Evolutionary conservation across 2,797 vertebrate species (phyloP).

Genomic region (Lepus oiostolus): DNA sequence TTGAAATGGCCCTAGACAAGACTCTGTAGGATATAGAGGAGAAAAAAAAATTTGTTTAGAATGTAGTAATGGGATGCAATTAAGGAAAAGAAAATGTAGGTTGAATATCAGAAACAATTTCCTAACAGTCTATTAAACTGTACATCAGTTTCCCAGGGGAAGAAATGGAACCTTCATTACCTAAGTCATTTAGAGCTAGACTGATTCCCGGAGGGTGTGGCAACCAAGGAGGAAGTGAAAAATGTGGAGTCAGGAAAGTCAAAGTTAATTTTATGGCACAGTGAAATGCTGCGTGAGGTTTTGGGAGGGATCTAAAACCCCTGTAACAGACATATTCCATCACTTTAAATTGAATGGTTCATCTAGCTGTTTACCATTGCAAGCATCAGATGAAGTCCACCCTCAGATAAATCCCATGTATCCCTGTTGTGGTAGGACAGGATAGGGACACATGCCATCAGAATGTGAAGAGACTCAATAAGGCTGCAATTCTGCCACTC

Average conservation of each 20-base stretch:
- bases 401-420: neutral
- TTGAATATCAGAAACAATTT: slow-evolving; percentile 88
- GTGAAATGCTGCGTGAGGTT: slow-evolving; percentile 1
- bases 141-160: slow-evolving; percentile 86
- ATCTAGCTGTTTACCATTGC: neutral
- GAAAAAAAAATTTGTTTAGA: slow-evolving; percentile 84
- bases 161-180: slow-evolving; percentile 85
- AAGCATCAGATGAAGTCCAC: neutral
- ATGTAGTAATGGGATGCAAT: slow-evolving; percentile 87
- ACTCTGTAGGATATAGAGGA: slow-evolving; percentile 85
- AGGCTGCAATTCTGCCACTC: neutral
- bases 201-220: slow-evolving; percentile 78
- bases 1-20: slow-evolving; percentile 80
- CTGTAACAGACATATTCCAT: neutral
- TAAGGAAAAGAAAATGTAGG: slow-evolving; percentile 87
- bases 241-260: slow-evolving; percentile 40
- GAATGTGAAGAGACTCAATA: neutral
- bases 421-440: neutral
- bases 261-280: slow-evolving; percentile 48
- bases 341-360: slow-evolving; percentile 11
- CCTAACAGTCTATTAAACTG: slow-evolving; percentile 87
- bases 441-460: too few species aligned
- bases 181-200: slow-evolving; percentile 86
- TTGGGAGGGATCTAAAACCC: neutral
- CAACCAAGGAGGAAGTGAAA: slow-evolving; percentile 61